Evolutionary conservation across 2,113 vertebrate species (phyloP), one percentile per base, ranked within the genome.

Genomic region (Leucosticte australis): DNA sequence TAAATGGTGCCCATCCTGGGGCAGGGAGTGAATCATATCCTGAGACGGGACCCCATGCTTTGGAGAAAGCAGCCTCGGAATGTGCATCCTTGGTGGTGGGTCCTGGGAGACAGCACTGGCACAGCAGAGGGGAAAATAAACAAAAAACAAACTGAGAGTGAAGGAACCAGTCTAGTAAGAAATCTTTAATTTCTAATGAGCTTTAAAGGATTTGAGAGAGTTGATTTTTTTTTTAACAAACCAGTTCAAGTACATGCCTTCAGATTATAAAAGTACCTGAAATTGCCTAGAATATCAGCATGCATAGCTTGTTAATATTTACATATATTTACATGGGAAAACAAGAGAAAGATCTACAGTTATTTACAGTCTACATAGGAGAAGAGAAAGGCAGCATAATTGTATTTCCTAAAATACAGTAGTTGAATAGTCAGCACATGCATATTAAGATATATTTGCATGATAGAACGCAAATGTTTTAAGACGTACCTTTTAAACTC

Each of bases 181-280:
- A 98, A 98, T 96, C 97, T 98, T 98, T 98, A 98, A 98, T 98
- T 97, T 97, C 97, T 97, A 98, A 94, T 98, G 88, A 96, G 95
- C 93, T 95, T 98, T 96, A 96, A 98, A 98, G 98, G 95, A 91
- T 96, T 97, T 95, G 91, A 97, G 97, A 97, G 96, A 95, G 94
- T 89, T 97, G 96, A 97, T 93, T 93, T 96, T 97, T 97, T 98
- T 98, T 97, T 98, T 97, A 98, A 98, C 97, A 98, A 98, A 98
- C 97, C 97, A 97, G 96, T 96, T 93, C 97, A 96, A 98, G 97
- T 98, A 98, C 99, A 99, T 99, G 99, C 99, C 98, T 98, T 98
- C 97, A 97, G 98, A 99, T 99, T 99, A 99, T 98, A 99, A 99
- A 99, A 99, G 98, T 99, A 99, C 99, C 99, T 99, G 99, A 99